These are phyloP conservation scores for Nomada goodeniana DNA, from an alignment of 2,888 invertebrate species.

Conservation along the genomic window DNA sequence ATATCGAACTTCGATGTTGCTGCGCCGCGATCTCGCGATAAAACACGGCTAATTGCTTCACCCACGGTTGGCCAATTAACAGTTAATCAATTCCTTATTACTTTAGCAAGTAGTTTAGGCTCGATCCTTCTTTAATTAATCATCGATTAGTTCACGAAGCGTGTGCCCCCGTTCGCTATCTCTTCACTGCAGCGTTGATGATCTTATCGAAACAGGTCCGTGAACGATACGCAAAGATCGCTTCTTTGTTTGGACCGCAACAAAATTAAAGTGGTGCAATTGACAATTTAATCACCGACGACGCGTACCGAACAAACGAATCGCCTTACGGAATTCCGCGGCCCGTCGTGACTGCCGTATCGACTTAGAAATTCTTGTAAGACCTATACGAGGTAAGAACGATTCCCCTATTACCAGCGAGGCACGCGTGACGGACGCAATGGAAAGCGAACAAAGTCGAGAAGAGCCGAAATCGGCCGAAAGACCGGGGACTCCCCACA, in stretches of 20 bases:
- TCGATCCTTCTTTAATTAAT: constrained; percentile 63
- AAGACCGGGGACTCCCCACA: constrained; percentile 54
- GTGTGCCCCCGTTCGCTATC: constrained; percentile 32
- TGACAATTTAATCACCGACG: too few relatives aligned
- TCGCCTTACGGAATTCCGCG: too few relatives aligned
- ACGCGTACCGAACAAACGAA: too few relatives aligned
- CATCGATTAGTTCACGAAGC: constrained; percentile 51
- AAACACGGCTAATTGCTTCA: constrained; percentile 57
- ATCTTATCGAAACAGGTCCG: constrained; percentile 1
- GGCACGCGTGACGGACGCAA: background rate
- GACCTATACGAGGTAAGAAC: constrained; percentile 48
- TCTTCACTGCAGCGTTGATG: background rate
- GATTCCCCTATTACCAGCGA: constrained; percentile 58
- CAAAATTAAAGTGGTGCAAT: background rate
- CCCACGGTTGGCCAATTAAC: constrained; percentile 52
- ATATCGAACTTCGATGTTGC: constrained; percentile 11
- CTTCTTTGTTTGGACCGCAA: too few relatives aligned
- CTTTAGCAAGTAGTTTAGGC: constrained; percentile 43
- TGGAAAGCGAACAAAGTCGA: constrained; percentile 66
- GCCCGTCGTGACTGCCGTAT: too few relatives aligned
- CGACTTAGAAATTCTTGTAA: background rate
- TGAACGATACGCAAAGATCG: background rate
- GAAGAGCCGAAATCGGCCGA: constrained; percentile 70
- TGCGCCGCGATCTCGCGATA: constrained; percentile 22
- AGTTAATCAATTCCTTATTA: constrained; percentile 63